Conservation (phyloP, 1,140 invertebrate species). For the Agrypnia vestita region DNA sequence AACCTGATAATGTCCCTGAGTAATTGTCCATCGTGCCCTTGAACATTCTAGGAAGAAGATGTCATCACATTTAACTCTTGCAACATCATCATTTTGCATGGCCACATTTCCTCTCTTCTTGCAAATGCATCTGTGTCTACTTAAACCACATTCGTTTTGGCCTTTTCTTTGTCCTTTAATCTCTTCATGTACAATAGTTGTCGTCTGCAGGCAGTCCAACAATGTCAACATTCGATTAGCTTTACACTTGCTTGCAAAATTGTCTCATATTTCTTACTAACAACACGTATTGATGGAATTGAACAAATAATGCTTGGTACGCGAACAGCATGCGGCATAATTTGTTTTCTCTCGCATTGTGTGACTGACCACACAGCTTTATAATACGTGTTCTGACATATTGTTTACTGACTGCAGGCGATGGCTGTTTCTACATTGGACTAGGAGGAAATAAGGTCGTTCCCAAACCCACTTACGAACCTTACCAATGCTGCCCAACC, state of each 20-base stretch:
- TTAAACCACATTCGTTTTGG: conserved; percentile 65
- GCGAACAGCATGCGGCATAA: conserved; percentile 54
- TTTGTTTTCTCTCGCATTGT: conserved; percentile 54
- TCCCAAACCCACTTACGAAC: conserved; percentile 86
- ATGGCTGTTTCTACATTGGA: conserved; percentile 96
- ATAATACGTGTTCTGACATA: conserved; percentile 61
- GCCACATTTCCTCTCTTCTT: conserved; percentile 63
- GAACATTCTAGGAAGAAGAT: conserved; percentile 50
- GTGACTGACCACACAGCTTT: conserved; percentile 49
- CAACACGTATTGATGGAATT: conserved; percentile 61
- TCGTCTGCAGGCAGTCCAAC: conserved; percentile 68
- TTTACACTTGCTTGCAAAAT: conserved; percentile 61
- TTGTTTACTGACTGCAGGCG: conserved; percentile 82
- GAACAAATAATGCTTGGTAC: conserved; percentile 59
- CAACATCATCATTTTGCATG: conserved; percentile 70
- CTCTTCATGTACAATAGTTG: conserved; percentile 64
- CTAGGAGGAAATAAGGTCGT: conserved; percentile 88
- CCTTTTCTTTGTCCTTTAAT: conserved; percentile 46
- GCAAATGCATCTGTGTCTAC: conserved; percentile 33
- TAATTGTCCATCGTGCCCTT: conserved; percentile 40
- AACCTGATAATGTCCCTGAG: conserved; percentile 68
- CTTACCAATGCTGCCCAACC: conserved; percentile 92
- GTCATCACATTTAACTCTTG: conserved; percentile 46
- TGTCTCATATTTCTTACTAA: conserved; percentile 60
- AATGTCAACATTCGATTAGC: conserved; percentile 58